Evolutionary conservation across 2,113 vertebrate species (phyloP), one percentile per base, ranked within the genome.

Genomic region (Talpa occidentalis): DNA sequence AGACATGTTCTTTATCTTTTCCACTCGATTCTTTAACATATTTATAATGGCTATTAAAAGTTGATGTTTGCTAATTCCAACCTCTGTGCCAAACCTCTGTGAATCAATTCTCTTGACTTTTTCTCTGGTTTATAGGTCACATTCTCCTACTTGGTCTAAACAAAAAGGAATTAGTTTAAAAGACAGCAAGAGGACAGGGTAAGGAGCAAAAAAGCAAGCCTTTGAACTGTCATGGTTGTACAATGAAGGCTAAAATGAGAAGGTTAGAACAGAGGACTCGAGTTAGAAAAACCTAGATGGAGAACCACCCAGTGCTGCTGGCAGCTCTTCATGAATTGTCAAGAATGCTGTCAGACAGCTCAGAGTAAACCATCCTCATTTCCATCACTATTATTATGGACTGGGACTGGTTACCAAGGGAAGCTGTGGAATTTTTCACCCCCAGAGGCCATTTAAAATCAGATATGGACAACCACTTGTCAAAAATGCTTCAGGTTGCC

Each of bases 401-500:
- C 60, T 88, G 35, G 42, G 60, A 93, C 49, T 66, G 30, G 40
- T 94, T 64, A 81, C 77, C 56, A 64, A 82, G 77, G 47, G 86
- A 94, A 92, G 67, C 69, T 66, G 60, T 52, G 40, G 64, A 62
- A 90, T 72, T 73, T 84, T 78, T 2, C 10, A 77, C 11, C 84
- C 82, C 78, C 5, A 2, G 35, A 62, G 79, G 66, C 88, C 74
- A 62, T 88, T 92, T 88, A 86, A 96, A 97, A 94, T 77, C 76
- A 96, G 40, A 83, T 49, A 32, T 3, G 52, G 74, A 82, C 59
- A 94, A 74, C 69, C 81, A 93, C 42, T 69, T 92, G 76, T 80
- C 90, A 90, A 54, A 72, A 95, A 84, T 80, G 62, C 86, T 73
- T 92, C 72, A 44, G 66, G n/a, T 59, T 49, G 49, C 78, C 24